A percentile compares a stretch with the other conserved stretches of the same genome.
Conservation (phyloP, 2,888 invertebrate species). For the Acronicta psi region DNA sequence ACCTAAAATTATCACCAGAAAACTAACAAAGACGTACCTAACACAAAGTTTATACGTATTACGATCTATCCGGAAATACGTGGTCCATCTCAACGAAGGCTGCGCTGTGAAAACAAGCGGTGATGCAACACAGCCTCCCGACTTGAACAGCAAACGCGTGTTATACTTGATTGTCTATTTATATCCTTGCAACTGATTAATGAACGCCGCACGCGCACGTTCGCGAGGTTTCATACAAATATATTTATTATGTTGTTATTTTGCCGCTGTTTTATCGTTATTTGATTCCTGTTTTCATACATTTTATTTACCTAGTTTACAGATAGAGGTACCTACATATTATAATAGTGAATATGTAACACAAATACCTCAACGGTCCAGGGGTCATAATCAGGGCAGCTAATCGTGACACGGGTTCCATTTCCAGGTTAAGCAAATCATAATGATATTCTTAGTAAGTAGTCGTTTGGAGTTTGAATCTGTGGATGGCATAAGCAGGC, state of each 20-base stretch:
- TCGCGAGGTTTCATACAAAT: conserved; percentile 27
- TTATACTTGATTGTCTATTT: conserved; percentile 60
- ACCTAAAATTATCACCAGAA: too few relatives aligned
- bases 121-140: conserved; percentile 62
- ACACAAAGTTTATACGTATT: too few relatives aligned
- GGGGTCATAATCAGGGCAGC: too few relatives aligned
- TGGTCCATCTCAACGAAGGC: conserved; percentile 35
- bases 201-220: conserved; percentile 22
- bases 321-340: too few relatives aligned
- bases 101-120: conserved; percentile 32
- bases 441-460: too few relatives aligned
- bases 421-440: too few relatives aligned
- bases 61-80: conserved; percentile 46
- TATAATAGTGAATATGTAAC: too few relatives aligned
- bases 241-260: not conserved
- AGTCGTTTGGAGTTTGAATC: too few relatives aligned
- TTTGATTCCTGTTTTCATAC: not conserved
- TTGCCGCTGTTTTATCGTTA: not conserved
- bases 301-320: not conserved
- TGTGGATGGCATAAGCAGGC: too few relatives aligned
- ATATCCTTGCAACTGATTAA: conserved; percentile 69
- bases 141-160: conserved; percentile 65
- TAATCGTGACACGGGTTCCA: too few relatives aligned
- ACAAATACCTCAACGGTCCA: too few relatives aligned
- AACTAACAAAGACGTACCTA: too few relatives aligned